Base-by-base conservation (phyloP, 2,888 invertebrate genomes). In the Diaperis boleti region DNA sequence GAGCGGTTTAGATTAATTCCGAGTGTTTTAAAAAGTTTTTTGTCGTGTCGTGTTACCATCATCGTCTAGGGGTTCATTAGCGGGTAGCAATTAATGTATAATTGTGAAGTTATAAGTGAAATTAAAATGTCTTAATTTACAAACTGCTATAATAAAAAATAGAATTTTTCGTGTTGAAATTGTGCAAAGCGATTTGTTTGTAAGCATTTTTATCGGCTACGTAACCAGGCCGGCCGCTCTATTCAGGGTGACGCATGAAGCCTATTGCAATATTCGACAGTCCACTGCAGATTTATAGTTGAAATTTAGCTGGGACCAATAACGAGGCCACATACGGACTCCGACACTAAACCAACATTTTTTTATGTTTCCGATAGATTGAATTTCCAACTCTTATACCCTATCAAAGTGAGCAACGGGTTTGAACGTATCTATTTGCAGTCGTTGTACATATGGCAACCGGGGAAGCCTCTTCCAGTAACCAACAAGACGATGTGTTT, bases 341-440 rank as follows among this genome's bases (percentile, higher is more conserved):
- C 2, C 45, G 11, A 26, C 45, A 49, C 49, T 49, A 10, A 37
- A 39, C 52, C 20, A 52, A 39, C 52, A 52, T 15, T 52, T 52
- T n/a, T 39, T 52, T 52, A 52, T 26, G 39, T 18, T 52, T 39
- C 52, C 52, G 37, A 39, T 39, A 22, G 52, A 52, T 52, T 52
- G 52, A 52, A 52, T 52, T 52, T 52, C 52, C 13, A 52, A 39
- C 11, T 20, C 37, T 14, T 39, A 52, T 20, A 20, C 20, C 10
- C 41, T 20, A 42, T 17, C 18, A 18, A 18, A 42, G 10, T 17
- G 10, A 42, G 17, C 20, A 42, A 42, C 41, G 20, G 15, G 20
- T 42, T 35, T n/a, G 5, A 14, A 45, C 29, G 29, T 26, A 7
- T 45, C 18, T 22, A 45, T 45, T 45, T 22, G 45, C 26, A 45